Evolutionary conservation across 2,888 invertebrate genomes (phyloP).

Genomic region (Acanthosepion pharaonis): DNA sequence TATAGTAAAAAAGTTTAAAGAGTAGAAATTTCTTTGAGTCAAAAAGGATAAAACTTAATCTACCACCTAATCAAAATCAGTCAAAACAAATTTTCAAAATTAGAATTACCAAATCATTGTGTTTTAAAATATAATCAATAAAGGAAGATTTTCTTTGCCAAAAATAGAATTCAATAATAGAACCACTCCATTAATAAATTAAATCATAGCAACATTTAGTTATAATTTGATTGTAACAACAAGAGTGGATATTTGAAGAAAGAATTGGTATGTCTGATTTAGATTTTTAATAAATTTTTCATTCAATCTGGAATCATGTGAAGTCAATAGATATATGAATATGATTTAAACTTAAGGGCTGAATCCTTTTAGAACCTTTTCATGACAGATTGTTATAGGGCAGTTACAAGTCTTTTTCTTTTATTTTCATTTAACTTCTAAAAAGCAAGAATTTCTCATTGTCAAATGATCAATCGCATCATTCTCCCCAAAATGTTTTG

Average conservation of each 20-base stretch:
- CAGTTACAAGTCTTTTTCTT: too few relatives aligned
- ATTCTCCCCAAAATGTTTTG: too few relatives aligned
- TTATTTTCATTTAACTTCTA: too few relatives aligned
- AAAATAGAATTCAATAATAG: neutral
- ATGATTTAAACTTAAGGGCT: too few relatives aligned
- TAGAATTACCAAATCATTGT: neutral
- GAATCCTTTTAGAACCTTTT: too few relatives aligned
- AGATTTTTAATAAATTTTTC: neutral
- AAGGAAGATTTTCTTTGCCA: neutral
- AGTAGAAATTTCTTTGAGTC: neutral
- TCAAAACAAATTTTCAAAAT: neutral
- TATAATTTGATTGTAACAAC: neutral
- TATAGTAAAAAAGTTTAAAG: neutral
- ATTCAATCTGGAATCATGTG: neutral
- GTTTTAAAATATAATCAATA: neutral
- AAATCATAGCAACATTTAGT: conserved; percentile 1
- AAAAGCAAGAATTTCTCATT: too few relatives aligned
- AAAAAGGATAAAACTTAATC: neutral
- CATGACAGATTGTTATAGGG: too few relatives aligned
- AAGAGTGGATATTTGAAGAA: neutral
- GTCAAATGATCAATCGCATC: too few relatives aligned
- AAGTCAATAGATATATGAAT: neutral
- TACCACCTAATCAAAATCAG: neutral
- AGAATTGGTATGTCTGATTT: neutral
- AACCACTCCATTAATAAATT: neutral